A percentile compares a stretch with the other conserved stretches of the same genome.
Conservation (phyloP, 64 coral and sea anemone genomes). For the Pocillopora damicornis region DNA sequence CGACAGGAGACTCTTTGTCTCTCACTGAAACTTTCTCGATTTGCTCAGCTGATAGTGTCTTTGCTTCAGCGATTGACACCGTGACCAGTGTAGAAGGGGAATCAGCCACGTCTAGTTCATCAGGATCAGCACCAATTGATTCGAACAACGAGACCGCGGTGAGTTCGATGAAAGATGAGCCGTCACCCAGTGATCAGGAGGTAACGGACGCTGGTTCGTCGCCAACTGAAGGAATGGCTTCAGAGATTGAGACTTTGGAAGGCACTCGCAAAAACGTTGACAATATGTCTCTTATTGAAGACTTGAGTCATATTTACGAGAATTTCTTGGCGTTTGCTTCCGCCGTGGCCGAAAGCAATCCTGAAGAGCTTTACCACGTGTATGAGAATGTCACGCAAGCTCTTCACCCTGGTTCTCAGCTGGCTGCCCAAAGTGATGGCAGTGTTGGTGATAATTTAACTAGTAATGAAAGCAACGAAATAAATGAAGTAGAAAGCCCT, state of each 20-base stretch:
- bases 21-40: background rate
- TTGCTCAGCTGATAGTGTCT: constrained; percentile 16
- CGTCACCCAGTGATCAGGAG: background rate
- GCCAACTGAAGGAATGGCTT: background rate
- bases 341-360: constrained; percentile 13
- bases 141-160: background rate
- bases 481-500: constrained; percentile 39
- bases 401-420: background rate
- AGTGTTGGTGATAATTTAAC: background rate
- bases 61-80: background rate
- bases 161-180: background rate
- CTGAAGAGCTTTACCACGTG: constrained; percentile 19
- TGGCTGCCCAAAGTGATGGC: background rate
- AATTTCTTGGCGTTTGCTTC: constrained; percentile 30
- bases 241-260: background rate
- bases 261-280: background rate
- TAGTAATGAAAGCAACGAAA: background rate
- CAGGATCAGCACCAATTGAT: background rate
- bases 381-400: constrained; percentile 36
- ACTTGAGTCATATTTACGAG: constrained; percentile 23
- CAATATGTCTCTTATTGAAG: constrained; percentile 14
- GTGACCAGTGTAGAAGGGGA: background rate
- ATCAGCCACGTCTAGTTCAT: background rate
- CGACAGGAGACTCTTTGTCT: background rate
- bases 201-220: background rate